These are phyloP conservation scores for Ellobius talpinus DNA, from an alignment of 2,113 vertebrate species.

Conservation along the genomic window DNA sequence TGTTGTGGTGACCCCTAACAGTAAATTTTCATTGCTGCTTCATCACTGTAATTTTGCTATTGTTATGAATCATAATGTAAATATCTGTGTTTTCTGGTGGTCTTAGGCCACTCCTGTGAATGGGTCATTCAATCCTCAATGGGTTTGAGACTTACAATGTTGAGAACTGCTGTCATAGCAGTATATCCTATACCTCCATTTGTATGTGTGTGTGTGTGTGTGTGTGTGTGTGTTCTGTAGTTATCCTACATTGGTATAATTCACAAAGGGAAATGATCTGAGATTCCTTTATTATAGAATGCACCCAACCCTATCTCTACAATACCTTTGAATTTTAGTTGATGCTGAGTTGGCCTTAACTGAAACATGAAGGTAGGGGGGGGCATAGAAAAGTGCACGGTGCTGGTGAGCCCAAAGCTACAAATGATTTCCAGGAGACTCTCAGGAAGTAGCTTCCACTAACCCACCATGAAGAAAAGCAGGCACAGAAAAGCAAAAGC, in stretches of 20 bases:
- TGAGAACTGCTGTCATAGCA: neutral
- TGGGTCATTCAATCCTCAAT: neutral
- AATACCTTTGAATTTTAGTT: constrained; percentile 12
- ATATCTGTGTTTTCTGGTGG: neutral
- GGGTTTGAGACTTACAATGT: neutral
- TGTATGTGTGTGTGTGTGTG: neutral
- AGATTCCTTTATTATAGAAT: neutral
- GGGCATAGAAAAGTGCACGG: neutral
- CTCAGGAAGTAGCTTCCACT: neutral
- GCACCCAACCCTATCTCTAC: neutral
- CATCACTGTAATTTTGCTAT: neutral
- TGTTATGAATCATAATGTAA: neutral
- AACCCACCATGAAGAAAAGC: neutral
- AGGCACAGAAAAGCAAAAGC: neutral
- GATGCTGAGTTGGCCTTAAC: neutral
- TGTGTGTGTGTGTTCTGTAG: neutral
- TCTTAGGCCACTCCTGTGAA: neutral
- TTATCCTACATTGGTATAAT: neutral
- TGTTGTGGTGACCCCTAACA: neutral
- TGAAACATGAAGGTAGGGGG: neutral
- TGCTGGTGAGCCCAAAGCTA: neutral
- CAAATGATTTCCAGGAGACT: neutral
- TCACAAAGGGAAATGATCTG: constrained; percentile 1
- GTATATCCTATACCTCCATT: neutral
- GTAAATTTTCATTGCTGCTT: neutral